Percentiles rank a stretch among this genome's conserved stretches.
These are phyloP conservation scores for Unio pictorum DNA, from an alignment of 2,888 invertebrate species.

Conservation along the genomic window DNA sequence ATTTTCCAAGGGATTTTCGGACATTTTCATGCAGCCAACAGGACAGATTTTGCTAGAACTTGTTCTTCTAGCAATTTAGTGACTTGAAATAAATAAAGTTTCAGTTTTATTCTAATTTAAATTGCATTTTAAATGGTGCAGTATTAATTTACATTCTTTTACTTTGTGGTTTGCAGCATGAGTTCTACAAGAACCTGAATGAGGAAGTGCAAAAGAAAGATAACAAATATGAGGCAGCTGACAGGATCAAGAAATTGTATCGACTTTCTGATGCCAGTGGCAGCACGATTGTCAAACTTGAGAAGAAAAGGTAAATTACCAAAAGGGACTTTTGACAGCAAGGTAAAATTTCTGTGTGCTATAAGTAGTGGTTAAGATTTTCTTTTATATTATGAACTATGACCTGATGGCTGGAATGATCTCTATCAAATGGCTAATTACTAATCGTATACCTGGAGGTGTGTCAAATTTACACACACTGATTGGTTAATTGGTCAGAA, in stretches of 20 bases:
- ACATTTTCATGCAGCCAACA: too few relatives aligned
- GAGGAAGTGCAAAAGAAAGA: slow-evolving; percentile 45
- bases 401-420: too few relatives aligned
- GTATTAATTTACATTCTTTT: neutral
- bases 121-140: neutral
- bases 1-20: too few relatives aligned
- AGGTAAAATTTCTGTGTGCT: slow-evolving; percentile 33
- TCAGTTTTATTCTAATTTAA: neutral
- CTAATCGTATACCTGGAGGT: too few relatives aligned
- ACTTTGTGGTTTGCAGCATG: slow-evolving; percentile 46
- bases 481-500: too few relatives aligned
- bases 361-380: neutral
- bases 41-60: too few relatives aligned
- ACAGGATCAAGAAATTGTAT: slow-evolving; percentile 41
- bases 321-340: slow-evolving; percentile 52
- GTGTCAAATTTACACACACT: too few relatives aligned
- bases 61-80: too few relatives aligned
- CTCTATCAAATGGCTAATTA: too few relatives aligned
- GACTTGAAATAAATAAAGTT: too few relatives aligned
- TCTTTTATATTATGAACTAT: too few relatives aligned
- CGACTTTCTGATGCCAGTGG: slow-evolving; percentile 59
- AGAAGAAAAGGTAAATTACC: slow-evolving; percentile 48
- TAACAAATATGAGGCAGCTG: slow-evolving; percentile 21
- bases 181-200: slow-evolving; percentile 53
- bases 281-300: slow-evolving; percentile 42